These are phyloP conservation scores for Dissostichus mawsoni DNA, from an alignment of 2,113 vertebrate species.

Conservation along the genomic window DNA sequence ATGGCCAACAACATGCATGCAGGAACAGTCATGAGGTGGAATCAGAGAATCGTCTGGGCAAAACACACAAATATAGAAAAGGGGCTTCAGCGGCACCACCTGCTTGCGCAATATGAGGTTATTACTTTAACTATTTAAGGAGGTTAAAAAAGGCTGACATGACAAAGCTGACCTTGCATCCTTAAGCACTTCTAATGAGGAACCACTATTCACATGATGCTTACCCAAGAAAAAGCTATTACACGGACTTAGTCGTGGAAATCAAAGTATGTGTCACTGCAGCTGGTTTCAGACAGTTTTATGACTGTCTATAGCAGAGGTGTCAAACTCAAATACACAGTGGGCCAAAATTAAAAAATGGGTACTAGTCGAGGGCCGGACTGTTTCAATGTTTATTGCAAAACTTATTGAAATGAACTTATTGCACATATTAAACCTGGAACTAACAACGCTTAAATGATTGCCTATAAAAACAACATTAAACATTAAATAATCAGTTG, in stretches of 20 bases:
- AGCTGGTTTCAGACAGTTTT: neutral
- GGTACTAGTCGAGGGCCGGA: too few relatives aligned
- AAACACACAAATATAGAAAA: too few relatives aligned
- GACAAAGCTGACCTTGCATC: constrained; percentile 47
- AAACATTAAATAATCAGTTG: too few relatives aligned
- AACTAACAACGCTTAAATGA: too few relatives aligned
- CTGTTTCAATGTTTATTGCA: too few relatives aligned
- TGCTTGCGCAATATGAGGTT: neutral
- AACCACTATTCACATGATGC: constrained; percentile 60
- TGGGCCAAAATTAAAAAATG: too few relatives aligned
- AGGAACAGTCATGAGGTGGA: neutral
- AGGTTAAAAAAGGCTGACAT: constrained; percentile 4
- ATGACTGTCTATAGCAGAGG: neutral
- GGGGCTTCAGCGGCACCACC: neutral
- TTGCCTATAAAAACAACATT: too few relatives aligned
- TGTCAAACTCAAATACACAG: too few relatives aligned
- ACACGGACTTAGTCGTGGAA: neutral
- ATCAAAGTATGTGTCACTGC: neutral
- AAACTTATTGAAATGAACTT: too few relatives aligned
- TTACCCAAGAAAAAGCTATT: constrained; percentile 8
- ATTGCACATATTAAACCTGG: too few relatives aligned
- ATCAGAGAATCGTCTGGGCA: neutral
- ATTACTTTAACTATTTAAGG: constrained; percentile 3
- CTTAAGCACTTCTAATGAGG: constrained; percentile 45
- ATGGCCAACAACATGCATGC: neutral